Base-by-base conservation (phyloP, 2,888 invertebrate species). In the Taphrorychus bicolor region DNA sequence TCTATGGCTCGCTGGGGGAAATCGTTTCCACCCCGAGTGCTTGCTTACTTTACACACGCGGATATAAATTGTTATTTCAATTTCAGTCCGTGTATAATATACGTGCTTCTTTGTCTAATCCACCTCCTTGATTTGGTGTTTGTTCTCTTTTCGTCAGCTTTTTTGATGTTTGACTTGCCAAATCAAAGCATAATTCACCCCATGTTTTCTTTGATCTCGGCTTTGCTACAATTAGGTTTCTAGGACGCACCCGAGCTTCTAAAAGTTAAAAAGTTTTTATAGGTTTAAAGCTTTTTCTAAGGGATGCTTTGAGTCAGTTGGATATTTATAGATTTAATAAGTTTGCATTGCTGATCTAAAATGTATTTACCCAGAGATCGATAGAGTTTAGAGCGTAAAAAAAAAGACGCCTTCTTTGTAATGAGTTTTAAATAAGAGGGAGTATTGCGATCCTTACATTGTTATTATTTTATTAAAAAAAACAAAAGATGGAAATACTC, bases 11-110 rank as follows among this genome's bases (percentile, higher is more conserved):
- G 45, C 59, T 59, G 52, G 45, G 45, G 54, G 42, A 64, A 64
- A 59, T 64, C 64, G 64, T 59, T 65, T 65, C 59, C 32, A 65
- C 59, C 54, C 65, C 19, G 45, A 65, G 65, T 53, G 59, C 65
- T 65, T 45, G 45, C 45, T 45, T 65, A 65, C 59, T 65, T 65
- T 65, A 65, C 52, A 45, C 45, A 59, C 58, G 53, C 21, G 53
- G 45, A 65, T 65, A 65, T 65, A 65, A 65, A 65, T 65, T 65
- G 65, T 65, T 65, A 65, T 65, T 65, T 65, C 65, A 65, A 65
- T 65, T 65, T 65, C 59, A 54, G 65, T 59, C 59, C 51, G 59
- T 54, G 23, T 59, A 64, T 45, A 45, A 45, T 16, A 51, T 41
- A 54, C 51, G 52, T 51, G 52, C 42, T 5, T 65, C 65, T 59